Percentiles rank a stretch among this genome's conserved stretches.
These are phyloP conservation scores for Ptilonorhynchus violaceus DNA, from an alignment of 2,113 vertebrate genomes.

Conservation along the genomic window DNA sequence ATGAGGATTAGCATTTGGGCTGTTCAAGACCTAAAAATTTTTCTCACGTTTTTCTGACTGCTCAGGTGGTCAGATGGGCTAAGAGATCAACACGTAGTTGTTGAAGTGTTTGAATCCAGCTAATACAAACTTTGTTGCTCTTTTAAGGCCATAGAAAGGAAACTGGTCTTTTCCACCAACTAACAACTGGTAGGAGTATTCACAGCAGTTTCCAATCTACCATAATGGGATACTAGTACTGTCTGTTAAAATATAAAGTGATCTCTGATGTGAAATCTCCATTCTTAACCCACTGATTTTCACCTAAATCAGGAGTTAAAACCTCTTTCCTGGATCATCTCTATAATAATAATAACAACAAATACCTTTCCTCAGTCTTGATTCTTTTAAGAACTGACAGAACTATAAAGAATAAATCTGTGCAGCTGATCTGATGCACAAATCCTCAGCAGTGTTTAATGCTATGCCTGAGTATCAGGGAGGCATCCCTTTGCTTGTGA, in stretches of 20 bases:
- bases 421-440: background rate
- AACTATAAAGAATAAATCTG: background rate
- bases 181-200: background rate
- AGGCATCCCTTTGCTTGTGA: background rate
- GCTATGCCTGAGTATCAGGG: background rate
- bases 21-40: background rate
- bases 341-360: background rate
- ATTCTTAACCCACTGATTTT: background rate
- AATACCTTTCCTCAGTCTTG: background rate
- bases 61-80: background rate
- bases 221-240: background rate
- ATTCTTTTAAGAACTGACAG: background rate
- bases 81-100: background rate
- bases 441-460: background rate
- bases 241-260: background rate
- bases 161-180: background rate
- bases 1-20: background rate
- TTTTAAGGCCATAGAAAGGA: background rate
- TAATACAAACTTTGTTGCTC: background rate
- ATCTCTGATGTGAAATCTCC: background rate
- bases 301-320: background rate
- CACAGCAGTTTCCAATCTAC: background rate
- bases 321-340: background rate
- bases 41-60: background rate
- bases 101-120: background rate